A percentile compares a stretch with the other conserved stretches of the same genome.
Evolutionary conservation across 35 echinoderm and acorn worm genomes (phyloP).

Genomic region (Ptychodera flava): DNA sequence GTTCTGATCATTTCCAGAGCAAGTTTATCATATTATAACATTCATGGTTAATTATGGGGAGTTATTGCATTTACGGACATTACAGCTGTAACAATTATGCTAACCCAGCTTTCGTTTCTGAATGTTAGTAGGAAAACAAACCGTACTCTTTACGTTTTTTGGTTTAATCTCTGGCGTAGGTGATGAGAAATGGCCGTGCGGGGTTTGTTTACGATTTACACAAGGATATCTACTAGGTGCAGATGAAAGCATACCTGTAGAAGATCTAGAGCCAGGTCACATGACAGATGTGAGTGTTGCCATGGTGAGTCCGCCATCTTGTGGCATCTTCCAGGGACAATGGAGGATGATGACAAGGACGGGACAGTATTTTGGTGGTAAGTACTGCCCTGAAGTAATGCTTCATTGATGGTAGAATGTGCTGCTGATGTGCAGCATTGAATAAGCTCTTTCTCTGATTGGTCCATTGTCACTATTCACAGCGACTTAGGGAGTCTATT

Average conservation of each 20-base stretch:
- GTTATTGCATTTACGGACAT: neutral
- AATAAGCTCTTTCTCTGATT: too few species aligned
- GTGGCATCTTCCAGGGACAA: slow-evolving; percentile 91
- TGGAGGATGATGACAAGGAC: slow-evolving; percentile 91
- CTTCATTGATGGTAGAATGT: too few species aligned
- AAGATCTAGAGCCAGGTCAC: slow-evolving; percentile 36
- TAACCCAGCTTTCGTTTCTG: too few species aligned
- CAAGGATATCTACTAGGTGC: slow-evolving; percentile 75
- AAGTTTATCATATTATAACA: neutral
- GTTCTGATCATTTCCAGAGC: neutral
- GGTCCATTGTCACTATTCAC: too few species aligned
- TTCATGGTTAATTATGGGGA: neutral
- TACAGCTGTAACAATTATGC: neutral
- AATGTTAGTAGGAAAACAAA: too few species aligned
- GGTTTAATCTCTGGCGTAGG: slow-evolving; percentile 30
- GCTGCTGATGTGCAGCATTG: too few species aligned
- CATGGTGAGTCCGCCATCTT: slow-evolving; percentile 83
- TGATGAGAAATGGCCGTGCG: slow-evolving; percentile 71
- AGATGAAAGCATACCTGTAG: slow-evolving; percentile 49
- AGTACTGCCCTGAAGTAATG: too few species aligned
- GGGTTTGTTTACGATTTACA: slow-evolving; percentile 76
- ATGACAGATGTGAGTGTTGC: slow-evolving; percentile 77
- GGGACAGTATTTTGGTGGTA: slow-evolving; percentile 92
- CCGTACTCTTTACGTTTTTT: too few species aligned
- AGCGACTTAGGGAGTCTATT: too few species aligned